Conservation (phyloP, 2,888 invertebrate species). For the Cybosia mesomella region DNA sequence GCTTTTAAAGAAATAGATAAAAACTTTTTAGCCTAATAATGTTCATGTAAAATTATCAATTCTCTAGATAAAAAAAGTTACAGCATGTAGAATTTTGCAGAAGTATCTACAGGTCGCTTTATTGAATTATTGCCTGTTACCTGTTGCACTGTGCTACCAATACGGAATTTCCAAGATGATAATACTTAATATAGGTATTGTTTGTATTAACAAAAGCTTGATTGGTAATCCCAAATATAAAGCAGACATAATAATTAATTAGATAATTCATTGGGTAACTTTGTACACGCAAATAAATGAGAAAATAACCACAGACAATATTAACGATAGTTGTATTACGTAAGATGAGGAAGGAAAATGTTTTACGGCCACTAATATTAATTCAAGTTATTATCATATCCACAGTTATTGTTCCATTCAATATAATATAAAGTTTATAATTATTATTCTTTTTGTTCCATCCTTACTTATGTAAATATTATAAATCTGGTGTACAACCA, state of each 20-base stretch:
- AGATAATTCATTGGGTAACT: neutral
- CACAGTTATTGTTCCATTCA: constrained; percentile 1
- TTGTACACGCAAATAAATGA: neutral
- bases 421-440: neutral
- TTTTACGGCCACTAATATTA: neutral
- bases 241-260: neutral
- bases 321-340: neutral
- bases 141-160: neutral
- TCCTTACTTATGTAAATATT: neutral
- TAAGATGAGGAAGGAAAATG: neutral
- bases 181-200: neutral
- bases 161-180: neutral
- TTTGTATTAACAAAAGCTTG: neutral
- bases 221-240: neutral
- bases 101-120: neutral
- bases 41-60: too few species aligned
- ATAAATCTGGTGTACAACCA: neutral
- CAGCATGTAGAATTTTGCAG: too few species aligned
- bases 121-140: neutral
- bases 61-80: too few species aligned
- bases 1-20: too few species aligned
- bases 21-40: too few species aligned
- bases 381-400: neutral
- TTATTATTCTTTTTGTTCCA: neutral
- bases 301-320: neutral